Conservation (phyloP, 2,113 vertebrate species). For the Nothoprocta pentlandii region DNA sequence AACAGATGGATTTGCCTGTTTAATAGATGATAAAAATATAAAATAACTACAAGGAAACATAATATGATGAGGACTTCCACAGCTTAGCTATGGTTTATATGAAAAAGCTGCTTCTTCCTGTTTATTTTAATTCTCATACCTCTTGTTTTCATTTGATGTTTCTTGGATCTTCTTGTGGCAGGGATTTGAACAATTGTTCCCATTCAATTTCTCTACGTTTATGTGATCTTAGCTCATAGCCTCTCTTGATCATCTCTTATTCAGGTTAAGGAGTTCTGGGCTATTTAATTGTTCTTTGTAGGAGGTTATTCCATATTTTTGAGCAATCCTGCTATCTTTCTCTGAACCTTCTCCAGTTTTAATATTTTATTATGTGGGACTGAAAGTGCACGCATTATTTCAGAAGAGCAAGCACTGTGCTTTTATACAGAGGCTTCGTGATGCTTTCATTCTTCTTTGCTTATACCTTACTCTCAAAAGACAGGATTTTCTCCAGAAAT, state of each 20-base stretch:
- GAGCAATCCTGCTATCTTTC: background rate
- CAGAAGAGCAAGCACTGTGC: background rate
- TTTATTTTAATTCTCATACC: background rate
- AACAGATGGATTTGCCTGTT: background rate
- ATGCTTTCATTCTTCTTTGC: background rate
- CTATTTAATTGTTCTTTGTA: background rate
- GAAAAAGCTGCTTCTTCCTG: background rate
- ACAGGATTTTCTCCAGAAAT: background rate
- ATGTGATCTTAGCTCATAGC: background rate
- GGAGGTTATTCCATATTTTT: background rate
- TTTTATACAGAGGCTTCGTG: rapidly evolving
- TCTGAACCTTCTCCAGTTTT: background rate
- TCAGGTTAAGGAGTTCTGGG: background rate
- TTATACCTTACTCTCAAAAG: background rate
- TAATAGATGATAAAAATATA: background rate
- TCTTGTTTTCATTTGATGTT: background rate
- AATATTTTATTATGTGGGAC: background rate
- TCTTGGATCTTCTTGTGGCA: background rate
- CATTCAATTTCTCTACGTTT: background rate
- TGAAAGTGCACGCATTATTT: background rate
- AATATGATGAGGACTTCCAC: background rate
- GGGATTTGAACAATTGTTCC: background rate
- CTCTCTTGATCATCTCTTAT: background rate
- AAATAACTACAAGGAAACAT: background rate
- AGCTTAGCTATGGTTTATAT: background rate